Evolutionary conservation across 2,888 invertebrate species (phyloP), one percentile per base, ranked within the genome.

Genomic region (Minunthozetes semirufus): DNA sequence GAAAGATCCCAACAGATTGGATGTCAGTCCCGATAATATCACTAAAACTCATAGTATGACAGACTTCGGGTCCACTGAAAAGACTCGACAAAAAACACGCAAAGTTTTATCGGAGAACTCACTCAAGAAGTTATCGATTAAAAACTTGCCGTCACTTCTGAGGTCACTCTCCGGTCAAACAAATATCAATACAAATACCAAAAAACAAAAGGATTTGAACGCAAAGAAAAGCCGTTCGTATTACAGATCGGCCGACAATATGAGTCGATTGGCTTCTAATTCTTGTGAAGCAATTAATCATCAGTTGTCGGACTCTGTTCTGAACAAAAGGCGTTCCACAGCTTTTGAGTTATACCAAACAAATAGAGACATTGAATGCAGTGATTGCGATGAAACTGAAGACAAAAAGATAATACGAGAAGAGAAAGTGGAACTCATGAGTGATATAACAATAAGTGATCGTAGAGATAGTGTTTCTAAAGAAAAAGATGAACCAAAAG

Each of bases 101-200:
- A 79, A 79, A 66, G 77, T 78, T 1, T 74, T 74, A 15, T 79
- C 79, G 15, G 79, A 79, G 46, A 78, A 77, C 38, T 79, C 79
- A 17, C 76, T 79, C 25, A 78, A 78, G 70, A 78, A 78, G 42
- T 74, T 78, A 22, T 78, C 78, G 5, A 71, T 79, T 13, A 76
- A 72, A 66, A 79, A 76, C 72, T 70, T 79, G 8, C 79, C 79
- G 0, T 70, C 76, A 17, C 76, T 79, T 56, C 48, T 79, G 25
- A 66, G 78, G 17, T 78, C 78, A 15, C 74, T 79, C 25, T 79
- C 79, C 78, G 78, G 78, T 79, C 79, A 79, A 42, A 77, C 76
- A 42, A 61, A 25, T 56, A 56, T 59, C 27, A 66, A 38, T 38
- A 1, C 15, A 46, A 42, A 42, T 42, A 68, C n/a, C 9, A 68